A percentile compares a stretch with the other conserved stretches of the same genome.
phyloP scores from a whole-genome alignment of 2,888 invertebrate genomes.

The Isoperla grammatica region DNA sequence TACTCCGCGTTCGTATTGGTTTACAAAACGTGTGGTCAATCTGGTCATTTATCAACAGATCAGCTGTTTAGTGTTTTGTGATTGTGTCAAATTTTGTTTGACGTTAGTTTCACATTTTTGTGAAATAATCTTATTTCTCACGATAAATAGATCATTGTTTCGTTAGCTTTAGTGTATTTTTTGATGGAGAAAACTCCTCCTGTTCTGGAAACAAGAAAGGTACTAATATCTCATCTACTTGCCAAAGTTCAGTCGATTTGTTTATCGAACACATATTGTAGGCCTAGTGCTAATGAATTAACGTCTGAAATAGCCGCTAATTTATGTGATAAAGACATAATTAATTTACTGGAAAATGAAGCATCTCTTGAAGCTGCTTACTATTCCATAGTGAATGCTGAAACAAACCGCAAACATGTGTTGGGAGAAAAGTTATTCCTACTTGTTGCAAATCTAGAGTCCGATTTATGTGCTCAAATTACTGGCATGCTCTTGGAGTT shows the following conservation, averaged over 20 bases:
- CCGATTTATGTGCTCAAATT: conserved; percentile 18
- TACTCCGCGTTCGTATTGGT: too few species aligned
- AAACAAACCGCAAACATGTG: not conserved
- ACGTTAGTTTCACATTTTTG: too few species aligned
- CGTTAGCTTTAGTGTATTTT: not conserved
- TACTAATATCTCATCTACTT: conserved; percentile 11
- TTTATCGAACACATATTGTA: not conserved
- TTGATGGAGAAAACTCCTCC: conserved; percentile 7
- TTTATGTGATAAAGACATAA: conserved; percentile 13
- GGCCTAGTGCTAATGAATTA: not conserved
- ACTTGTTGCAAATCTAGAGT: conserved; percentile 14
- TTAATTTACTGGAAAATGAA: conserved; percentile 18
- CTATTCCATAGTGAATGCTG: not conserved
- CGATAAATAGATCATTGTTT: too few species aligned
- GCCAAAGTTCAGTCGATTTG: conserved; percentile 17
- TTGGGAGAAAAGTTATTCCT: conserved; percentile 12
- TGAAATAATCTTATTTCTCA: too few species aligned
- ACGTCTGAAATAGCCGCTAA: conserved; percentile 6
- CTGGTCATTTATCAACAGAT: too few species aligned
- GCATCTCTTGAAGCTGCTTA: not conserved
- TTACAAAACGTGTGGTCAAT: too few species aligned
- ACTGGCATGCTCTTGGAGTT: conserved; percentile 22
- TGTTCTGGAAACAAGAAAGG: conserved; percentile 18
- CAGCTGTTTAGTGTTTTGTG: too few species aligned
- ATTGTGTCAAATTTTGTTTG: too few species aligned